Evolutionary conservation across 2,888 invertebrate species (phyloP).

Genomic region (Ephialtes manifestator): DNA sequence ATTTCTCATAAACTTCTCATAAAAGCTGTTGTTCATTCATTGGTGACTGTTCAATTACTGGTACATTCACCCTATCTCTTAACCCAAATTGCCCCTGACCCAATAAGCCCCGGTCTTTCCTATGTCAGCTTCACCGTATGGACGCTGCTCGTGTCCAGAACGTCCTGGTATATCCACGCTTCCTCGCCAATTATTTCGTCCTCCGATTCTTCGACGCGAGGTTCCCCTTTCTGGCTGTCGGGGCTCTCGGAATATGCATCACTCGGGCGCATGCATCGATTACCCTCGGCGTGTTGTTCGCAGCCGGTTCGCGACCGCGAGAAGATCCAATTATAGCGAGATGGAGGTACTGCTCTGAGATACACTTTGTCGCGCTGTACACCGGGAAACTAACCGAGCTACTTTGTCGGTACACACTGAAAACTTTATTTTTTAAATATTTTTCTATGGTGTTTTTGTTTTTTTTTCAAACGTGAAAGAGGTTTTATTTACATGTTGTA

Average conservation of each 20-base stretch:
- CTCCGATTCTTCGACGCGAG: conserved; percentile 59
- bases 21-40: too few relatives aligned
- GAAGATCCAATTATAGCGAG: conserved; percentile 67
- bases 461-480: conserved; percentile 33
- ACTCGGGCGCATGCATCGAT: conserved; percentile 49
- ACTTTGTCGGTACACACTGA: conserved; percentile 55
- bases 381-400: conserved; percentile 50
- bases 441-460: conserved; percentile 9
- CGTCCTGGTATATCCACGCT: conserved; percentile 41
- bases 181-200: conserved; percentile 67
- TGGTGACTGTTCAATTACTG: too few relatives aligned
- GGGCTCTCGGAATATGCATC: conserved; percentile 60
- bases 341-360: conserved; percentile 48
- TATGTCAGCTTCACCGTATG: conserved; percentile 19
- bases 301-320: conserved; percentile 39
- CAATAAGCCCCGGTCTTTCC: too few relatives aligned
- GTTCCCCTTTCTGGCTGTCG: conserved; percentile 38
- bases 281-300: conserved; percentile 52
- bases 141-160: conserved; percentile 26
- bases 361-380: conserved; percentile 63
- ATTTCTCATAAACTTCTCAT: too few relatives aligned
- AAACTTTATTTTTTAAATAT: conserved; percentile 26
- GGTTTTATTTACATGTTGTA: conserved; percentile 45
- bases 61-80: too few relatives aligned
- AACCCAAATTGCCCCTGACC: too few relatives aligned